Percentiles rank a stretch among this genome's conserved stretches.
Evolutionary conservation across 1,140 invertebrate genomes (phyloP).

Genomic region (Solenopsis invicta): DNA sequence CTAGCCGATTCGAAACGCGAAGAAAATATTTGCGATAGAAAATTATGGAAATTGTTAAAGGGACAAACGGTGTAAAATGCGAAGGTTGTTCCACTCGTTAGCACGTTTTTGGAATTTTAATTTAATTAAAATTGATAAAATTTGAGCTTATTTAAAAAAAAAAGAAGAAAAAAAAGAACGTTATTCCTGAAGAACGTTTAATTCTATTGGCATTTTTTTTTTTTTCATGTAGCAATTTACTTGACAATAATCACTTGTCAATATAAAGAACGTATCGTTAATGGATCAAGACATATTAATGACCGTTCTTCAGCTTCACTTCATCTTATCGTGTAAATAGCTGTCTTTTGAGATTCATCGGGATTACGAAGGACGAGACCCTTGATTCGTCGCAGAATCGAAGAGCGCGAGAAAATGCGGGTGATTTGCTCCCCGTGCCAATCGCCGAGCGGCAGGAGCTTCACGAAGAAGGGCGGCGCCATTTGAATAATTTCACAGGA

Average conservation of each 20-base stretch:
- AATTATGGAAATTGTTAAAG: not conserved
- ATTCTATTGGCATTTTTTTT: not conserved
- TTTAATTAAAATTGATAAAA: not conserved
- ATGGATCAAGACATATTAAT: not conserved
- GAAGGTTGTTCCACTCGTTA: not conserved
- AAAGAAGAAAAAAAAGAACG: too few relatives aligned
- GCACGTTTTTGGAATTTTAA: not conserved
- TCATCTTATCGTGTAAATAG: conserved; percentile 4
- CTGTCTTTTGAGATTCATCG: conserved; percentile 2
- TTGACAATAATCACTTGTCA: conserved; percentile 1
- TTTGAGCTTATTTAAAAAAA: too few relatives aligned
- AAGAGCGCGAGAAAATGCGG: conserved; percentile 58
- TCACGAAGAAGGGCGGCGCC: conserved; percentile 51
- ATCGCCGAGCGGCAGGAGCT: conserved; percentile 59
- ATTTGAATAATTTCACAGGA: conserved; percentile 80
- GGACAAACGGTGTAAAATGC: not conserved
- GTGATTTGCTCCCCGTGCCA: conserved; percentile 52
- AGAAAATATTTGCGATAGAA: not conserved
- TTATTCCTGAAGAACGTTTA: not conserved
- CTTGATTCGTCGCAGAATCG: conserved; percentile 40
- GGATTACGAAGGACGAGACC: conserved; percentile 20
- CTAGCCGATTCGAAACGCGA: not conserved
- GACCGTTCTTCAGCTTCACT: not conserved
- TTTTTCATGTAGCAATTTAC: not conserved
- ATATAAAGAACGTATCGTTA: not conserved